Base-by-base conservation (phyloP, 2,797 vertebrate species). In the Chrosomus eos region DNA sequence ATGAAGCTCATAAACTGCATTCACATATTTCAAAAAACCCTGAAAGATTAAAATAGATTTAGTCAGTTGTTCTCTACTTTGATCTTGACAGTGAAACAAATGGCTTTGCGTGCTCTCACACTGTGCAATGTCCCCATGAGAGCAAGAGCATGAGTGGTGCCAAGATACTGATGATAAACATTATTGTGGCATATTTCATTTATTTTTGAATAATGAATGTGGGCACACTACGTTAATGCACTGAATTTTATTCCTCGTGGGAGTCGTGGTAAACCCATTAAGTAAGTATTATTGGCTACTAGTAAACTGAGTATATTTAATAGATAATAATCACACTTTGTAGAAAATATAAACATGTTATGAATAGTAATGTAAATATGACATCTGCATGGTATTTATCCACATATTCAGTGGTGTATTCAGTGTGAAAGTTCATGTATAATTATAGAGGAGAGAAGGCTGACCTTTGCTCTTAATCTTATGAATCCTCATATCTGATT, bases 1-100 rank as follows among this genome's bases (percentile, higher is more conserved):
- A 21, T n/a, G 31, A 45, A 70, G 58, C 23, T 40, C 14, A 19
- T 23, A 48, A 68, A n/a, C 38, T 45, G 23, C 33, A 5, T 66
- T 10, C 72, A 40, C 5, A 19, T 51, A 75, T 75, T 83, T 67
- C n/a, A 75, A 23, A 66, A 72, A 66, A 62, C n/a, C 31, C n/a
- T 67, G 68, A 67, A 80, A 72, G 60, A 80, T 60, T 64, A 38
- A 28, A 68, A 53, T 23, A 74, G 70, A 73, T 55, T 72, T 33
- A 83, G 48, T 68, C 70, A 70, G 77, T 66, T 43, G 60, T 81
- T 78, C 26, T 81, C 21, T 60, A 55, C 78, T 76, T 81, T 77
- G 62, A 62, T 78, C 71, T 18, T 67, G 67, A 82, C 86, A 87
- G 79, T 55, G 58, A 78, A 78, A 78, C 79, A 85, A 87, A 87